Base-by-base conservation (phyloP, 2,113 vertebrate species). In the Gymnogyps californianus region DNA sequence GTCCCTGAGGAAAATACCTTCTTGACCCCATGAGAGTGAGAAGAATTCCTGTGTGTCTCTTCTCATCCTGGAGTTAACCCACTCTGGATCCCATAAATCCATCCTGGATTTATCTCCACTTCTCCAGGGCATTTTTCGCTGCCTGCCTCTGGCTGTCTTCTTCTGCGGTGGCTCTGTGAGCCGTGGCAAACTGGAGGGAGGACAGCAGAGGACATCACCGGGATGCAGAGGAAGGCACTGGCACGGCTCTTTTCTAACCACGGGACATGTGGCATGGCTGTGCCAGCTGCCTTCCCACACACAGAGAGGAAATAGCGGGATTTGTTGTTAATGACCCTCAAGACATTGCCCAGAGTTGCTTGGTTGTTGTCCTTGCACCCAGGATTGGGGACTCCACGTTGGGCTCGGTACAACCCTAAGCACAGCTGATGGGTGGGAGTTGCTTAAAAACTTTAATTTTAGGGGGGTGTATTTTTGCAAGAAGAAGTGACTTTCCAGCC, bases 371-470 rank as follows among this genome's bases (percentile, higher is more conserved):
- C 32, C 4, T 32, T 13, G 21, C 17, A 46, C 29, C 8, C 4
- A 4, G 34, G 10, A 5, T 2, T 1, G 3, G 28, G 75, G 10
- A 14, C 51, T 64, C 46, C 1, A 0, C 2, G 16, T 16, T 2
- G 0, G 4, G 55, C 74, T 89, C 6, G 5, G 65, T 36, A 59
- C 51, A 61, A 31, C 34, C 40, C 71, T 14, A 1, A 84, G 66
- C 34, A 46, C 75, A 67, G 70, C 31, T 2, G 3, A 36, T 8
- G 36, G 46, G 24, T 29, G 65, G 31, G 59, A 85, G 57, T 9
- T 67, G 57, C 79, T 66, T 8, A 16, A 70, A 61, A 64, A 2
- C 29, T 24, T 78, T 22, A 0, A 38, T 52, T 81, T 38, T 32
- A 6, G 3, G 46, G 54, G 26, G 14, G 13, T 12, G 36, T 16